These are phyloP conservation scores for Microtus montanus DNA, from an alignment of 2,113 vertebrate species.

Conservation along the genomic window DNA sequence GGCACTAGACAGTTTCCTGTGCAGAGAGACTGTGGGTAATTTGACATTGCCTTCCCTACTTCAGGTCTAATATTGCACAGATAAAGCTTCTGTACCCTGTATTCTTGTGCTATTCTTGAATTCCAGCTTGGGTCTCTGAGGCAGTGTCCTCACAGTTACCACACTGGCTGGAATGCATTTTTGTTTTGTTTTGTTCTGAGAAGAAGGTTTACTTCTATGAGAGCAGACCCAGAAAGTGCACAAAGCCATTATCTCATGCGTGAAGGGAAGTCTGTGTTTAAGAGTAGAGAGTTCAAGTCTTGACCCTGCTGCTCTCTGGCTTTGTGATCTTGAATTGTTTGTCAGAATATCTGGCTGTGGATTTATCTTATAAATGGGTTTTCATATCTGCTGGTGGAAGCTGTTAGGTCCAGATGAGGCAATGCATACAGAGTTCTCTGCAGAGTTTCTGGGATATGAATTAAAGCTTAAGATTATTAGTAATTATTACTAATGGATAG, in stretches of 20 bases:
- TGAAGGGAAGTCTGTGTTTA: background rate
- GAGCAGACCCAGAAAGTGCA: background rate
- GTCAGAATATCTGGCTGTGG: background rate
- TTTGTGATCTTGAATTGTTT: background rate
- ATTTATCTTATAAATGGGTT: constrained; percentile 8
- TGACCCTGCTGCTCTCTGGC: background rate
- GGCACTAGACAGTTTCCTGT: background rate
- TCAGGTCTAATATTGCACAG: background rate
- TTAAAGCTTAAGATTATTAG: background rate
- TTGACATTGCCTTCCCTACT: background rate
- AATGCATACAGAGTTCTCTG: background rate
- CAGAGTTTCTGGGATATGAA: background rate
- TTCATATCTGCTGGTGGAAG: background rate
- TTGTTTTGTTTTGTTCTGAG: constrained; percentile 19
- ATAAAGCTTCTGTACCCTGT: background rate
- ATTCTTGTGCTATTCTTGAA: background rate
- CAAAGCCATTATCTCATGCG: background rate
- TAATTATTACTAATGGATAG: background rate
- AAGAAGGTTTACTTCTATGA: background rate
- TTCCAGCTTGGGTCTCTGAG: background rate
- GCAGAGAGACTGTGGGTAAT: background rate
- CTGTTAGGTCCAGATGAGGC: background rate
- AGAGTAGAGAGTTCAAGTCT: background rate
- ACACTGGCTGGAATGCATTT: background rate
- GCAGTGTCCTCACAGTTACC: background rate